These are phyloP conservation scores for Nomada goodeniana DNA, from an alignment of 2,888 invertebrate species.

Conservation along the genomic window DNA sequence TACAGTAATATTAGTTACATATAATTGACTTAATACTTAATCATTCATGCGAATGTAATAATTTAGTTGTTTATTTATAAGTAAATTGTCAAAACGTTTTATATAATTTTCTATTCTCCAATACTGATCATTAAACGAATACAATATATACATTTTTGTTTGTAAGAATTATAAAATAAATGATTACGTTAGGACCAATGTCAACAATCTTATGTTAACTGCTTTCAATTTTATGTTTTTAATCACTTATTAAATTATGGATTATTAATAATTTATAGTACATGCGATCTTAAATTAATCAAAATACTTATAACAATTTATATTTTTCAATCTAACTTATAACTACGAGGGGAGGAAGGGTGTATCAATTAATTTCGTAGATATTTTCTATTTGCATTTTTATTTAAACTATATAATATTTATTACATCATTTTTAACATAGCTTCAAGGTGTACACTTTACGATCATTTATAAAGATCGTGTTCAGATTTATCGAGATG, in stretches of 20 bases:
- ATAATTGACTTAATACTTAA: background rate
- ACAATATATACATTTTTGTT: background rate
- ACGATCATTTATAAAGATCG: constrained; percentile 18
- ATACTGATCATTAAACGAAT: background rate
- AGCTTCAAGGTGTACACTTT: constrained; percentile 18
- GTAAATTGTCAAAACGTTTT: background rate
- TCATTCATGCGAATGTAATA: background rate
- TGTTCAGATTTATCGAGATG: constrained; percentile 85
- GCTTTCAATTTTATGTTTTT: background rate
- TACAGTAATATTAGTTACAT: background rate
- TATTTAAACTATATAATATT: constrained; percentile 37
- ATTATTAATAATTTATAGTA: background rate
- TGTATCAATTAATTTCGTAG: constrained; percentile 8
- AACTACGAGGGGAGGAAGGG: background rate
- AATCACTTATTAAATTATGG: background rate
- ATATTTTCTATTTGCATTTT: constrained; percentile 22
- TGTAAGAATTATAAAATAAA: background rate
- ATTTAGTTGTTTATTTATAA: background rate
- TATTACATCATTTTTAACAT: constrained; percentile 46
- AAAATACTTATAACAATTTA: constrained; percentile 7
- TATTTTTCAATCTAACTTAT: background rate
- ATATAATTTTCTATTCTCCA: background rate
- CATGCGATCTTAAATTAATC: background rate
- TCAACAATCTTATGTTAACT: background rate
- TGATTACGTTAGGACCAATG: background rate